phyloP scores from a whole-genome alignment of 2,113 vertebrate genomes.

The Amazona guildingii region DNA sequence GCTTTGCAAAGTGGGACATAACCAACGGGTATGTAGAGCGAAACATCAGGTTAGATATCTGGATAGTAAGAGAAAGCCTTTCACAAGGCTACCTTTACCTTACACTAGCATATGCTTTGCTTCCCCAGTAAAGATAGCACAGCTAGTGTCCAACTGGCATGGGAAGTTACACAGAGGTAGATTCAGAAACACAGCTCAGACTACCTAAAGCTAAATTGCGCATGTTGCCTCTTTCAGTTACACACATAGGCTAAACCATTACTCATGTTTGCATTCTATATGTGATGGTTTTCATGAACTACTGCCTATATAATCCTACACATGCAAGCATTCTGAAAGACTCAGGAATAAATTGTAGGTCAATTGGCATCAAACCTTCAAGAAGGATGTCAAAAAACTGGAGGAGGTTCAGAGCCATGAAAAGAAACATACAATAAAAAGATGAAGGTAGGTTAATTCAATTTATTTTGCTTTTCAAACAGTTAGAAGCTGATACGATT shows the following conservation, averaged over 20 bases:
- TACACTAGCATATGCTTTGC: fast-evolving
- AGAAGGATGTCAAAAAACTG: neutral
- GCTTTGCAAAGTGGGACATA: neutral
- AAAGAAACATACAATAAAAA: neutral
- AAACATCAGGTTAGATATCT: neutral
- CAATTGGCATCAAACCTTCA: neutral
- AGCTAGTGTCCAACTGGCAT: neutral
- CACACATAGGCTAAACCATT: neutral
- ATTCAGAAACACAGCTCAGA: neutral
- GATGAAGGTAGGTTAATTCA: neutral
- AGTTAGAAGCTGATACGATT: neutral
- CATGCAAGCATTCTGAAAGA: neutral
- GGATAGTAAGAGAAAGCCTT: neutral
- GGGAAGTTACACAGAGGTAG: neutral
- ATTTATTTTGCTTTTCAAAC: neutral
- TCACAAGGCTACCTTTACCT: neutral
- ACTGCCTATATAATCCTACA: neutral
- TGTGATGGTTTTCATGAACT: neutral
- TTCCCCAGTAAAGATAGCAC: neutral
- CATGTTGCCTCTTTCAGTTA: neutral
- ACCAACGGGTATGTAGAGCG: neutral
- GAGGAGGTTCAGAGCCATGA: neutral
- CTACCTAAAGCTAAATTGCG: neutral
- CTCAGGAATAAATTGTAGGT: neutral
- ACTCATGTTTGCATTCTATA: neutral